These are phyloP conservation scores for Xylota sylvarum DNA, from an alignment of 2,888 invertebrate genomes.

Conservation along the genomic window DNA sequence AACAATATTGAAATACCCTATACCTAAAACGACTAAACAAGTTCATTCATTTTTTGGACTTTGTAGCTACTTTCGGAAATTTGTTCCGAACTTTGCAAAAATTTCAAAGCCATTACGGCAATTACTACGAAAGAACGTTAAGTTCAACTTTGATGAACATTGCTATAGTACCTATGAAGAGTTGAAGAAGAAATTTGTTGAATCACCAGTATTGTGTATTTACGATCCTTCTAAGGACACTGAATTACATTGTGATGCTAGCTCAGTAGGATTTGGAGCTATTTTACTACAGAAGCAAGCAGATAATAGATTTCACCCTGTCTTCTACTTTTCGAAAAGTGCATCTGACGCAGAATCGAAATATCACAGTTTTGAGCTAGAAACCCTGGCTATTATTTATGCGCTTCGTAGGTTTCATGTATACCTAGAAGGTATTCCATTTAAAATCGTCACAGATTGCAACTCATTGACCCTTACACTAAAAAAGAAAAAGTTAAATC, in stretches of 20 bases:
- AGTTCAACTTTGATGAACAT: neutral
- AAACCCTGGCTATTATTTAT: too few species aligned
- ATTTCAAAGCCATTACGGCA: conserved; percentile 25
- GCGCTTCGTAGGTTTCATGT: neutral
- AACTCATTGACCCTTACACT: too few species aligned
- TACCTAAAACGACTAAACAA: conserved; percentile 70
- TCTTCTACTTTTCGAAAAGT: too few species aligned
- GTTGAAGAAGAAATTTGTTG: neutral
- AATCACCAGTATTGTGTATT: conserved; percentile 17
- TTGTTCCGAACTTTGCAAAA: conserved; percentile 78
- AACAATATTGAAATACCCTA: conserved; percentile 76
- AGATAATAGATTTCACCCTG: too few species aligned
- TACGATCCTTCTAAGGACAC: conserved; percentile 9
- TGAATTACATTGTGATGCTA: too few species aligned
- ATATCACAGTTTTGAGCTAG: too few species aligned
- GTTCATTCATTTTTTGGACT: conserved; percentile 78
- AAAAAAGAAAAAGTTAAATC: too few species aligned
- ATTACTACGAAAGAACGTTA: conserved; percentile 2
- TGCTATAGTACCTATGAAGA: neutral
- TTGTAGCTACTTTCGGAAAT: conserved; percentile 78
- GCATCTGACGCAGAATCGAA: too few species aligned
- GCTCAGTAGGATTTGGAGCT: too few species aligned
- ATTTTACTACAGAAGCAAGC: too few species aligned
- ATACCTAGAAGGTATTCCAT: conserved; percentile 3
- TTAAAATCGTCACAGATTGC: too few species aligned